Conservation (phyloP, 2,113 vertebrate genomes). For the Entomyzon cyanotis region DNA sequence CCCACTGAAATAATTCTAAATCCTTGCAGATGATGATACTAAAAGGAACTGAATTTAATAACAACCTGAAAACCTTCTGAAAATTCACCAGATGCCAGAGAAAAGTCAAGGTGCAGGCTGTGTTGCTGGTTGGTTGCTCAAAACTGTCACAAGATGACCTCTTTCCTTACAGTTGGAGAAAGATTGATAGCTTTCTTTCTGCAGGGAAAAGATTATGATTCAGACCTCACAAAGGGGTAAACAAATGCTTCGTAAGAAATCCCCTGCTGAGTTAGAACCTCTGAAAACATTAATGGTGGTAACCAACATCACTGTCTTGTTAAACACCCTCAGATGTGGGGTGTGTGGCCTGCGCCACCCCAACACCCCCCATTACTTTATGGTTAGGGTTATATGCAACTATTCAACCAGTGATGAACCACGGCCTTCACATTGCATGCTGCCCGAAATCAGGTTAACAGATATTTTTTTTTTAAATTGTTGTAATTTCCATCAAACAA, state of each 20-base stretch:
- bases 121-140: neutral
- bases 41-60: neutral
- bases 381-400: neutral
- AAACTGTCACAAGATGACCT: neutral
- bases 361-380: neutral
- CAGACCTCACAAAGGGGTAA: neutral
- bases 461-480: neutral
- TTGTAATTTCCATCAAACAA: neutral
- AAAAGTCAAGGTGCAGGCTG: neutral
- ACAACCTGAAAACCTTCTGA: neutral
- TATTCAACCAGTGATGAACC: neutral
- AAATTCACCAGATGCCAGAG: neutral
- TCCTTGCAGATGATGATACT: neutral
- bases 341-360: rapidly evolving
- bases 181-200: neutral
- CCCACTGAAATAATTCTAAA: neutral
- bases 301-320: neutral
- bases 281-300: neutral
- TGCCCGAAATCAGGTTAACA: neutral
- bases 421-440: neutral
- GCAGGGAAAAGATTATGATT: neutral
- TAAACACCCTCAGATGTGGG: neutral
- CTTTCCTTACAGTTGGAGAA: neutral
- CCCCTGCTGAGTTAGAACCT: neutral
- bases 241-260: neutral